Percentiles rank a stretch among this genome's conserved stretches.
These are phyloP conservation scores for Caenorhabditis sp. DNA, from an alignment of 2,888 invertebrate species.

Conservation along the genomic window DNA sequence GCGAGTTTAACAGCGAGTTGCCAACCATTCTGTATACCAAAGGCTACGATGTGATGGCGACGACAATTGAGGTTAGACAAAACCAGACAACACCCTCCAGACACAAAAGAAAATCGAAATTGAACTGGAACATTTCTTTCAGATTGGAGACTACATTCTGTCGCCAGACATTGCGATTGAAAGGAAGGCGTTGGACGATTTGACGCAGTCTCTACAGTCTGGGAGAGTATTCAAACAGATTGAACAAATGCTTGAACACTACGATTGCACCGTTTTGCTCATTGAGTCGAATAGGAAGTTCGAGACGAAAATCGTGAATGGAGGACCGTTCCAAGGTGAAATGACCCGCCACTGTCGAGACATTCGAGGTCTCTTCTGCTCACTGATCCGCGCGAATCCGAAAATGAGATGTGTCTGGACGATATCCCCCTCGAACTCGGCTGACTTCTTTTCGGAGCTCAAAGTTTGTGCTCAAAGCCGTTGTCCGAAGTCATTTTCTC, in stretches of 20 bases:
- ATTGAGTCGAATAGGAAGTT: slow-evolving; percentile 80
- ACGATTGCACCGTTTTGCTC: slow-evolving; percentile 76
- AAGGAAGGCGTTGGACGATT: slow-evolving; percentile 92
- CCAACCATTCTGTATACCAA: slow-evolving; percentile 94
- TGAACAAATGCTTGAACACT: slow-evolving; percentile 85
- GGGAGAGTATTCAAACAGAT: slow-evolving; percentile 97
- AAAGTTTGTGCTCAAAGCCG: slow-evolving; percentile 86
- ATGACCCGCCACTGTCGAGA: slow-evolving; percentile 78
- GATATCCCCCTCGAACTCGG: slow-evolving; percentile 95
- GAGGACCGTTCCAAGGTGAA: slow-evolving; percentile 82
- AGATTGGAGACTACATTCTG: slow-evolving; percentile 95
- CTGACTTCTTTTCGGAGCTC: slow-evolving; percentile 95
- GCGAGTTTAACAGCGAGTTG: slow-evolving; percentile 97
- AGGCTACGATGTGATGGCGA: slow-evolving; percentile 91
- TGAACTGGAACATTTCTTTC: slow-evolving; percentile 20
- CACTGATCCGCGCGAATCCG: slow-evolving; percentile 96
- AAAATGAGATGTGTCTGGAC: slow-evolving; percentile 95
- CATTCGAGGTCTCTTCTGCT: slow-evolving; percentile 86
- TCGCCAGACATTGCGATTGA: slow-evolving; percentile 98
- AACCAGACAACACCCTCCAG: neutral
- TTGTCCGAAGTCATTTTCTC: neutral
- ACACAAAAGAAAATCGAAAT: slow-evolving; percentile 8
- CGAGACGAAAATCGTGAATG: slow-evolving; percentile 77
- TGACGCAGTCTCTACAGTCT: slow-evolving; percentile 95
- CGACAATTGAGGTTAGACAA: slow-evolving; percentile 71